phyloP scores from a whole-genome alignment of 2,797 vertebrate species.

The Salmo trutta region DNA sequence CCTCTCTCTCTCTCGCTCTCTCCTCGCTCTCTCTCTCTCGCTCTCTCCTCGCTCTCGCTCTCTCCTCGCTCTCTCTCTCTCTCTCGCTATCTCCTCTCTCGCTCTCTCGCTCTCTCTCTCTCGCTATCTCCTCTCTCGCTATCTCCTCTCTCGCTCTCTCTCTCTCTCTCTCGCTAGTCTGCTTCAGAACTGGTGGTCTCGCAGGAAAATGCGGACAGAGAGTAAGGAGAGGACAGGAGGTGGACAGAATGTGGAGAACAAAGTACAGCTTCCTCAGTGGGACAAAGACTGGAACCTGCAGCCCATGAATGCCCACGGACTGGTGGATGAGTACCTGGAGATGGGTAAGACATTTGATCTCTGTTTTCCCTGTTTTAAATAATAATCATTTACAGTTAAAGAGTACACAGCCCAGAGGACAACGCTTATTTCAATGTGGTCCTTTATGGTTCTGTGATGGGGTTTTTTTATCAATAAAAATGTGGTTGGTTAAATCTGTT shows the following conservation, averaged over 20 bases:
- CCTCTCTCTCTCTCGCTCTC: too few species aligned
- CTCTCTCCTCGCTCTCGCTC: too few species aligned
- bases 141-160: too few species aligned
- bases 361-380: not conserved
- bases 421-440: not conserved
- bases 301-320: slow-evolving; percentile 97
- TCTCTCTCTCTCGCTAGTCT: too few species aligned
- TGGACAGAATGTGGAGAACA: slow-evolving; percentile 83
- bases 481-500: not conserved
- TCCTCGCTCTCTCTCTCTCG: too few species aligned
- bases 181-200: slow-evolving; percentile 73
- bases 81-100: too few species aligned
- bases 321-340: slow-evolving; percentile 69
- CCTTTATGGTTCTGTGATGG: not conserved
- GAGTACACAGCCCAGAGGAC: too few species aligned
- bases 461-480: not conserved
- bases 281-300: slow-evolving; percentile 99
- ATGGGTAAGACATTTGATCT: too few species aligned
- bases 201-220: slow-evolving; percentile 82
- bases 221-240: slow-evolving; percentile 71
- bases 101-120: too few species aligned
- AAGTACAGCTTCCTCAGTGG: slow-evolving; percentile 93
- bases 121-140: too few species aligned
- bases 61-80: too few species aligned
- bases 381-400: not conserved